These are phyloP conservation scores for Glaucomys volans DNA, from an alignment of 2,113 vertebrate genomes.

Conservation along the genomic window DNA sequence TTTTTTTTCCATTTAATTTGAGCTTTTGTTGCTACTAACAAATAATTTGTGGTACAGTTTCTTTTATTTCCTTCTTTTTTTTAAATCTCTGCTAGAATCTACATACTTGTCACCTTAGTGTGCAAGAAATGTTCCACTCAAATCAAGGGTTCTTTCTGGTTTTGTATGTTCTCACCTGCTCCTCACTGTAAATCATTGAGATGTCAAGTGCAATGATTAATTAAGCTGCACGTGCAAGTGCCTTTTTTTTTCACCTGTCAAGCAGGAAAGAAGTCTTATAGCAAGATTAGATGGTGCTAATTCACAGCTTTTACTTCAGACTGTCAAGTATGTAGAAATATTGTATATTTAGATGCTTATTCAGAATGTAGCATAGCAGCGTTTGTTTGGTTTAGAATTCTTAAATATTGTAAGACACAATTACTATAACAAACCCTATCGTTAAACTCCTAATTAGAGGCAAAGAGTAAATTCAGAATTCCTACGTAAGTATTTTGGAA, in stretches of 20 bases:
- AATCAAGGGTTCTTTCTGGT: conserved; percentile 90
- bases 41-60: conserved; percentile 76
- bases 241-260: conserved; percentile 94
- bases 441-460: conserved; percentile 72
- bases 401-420: conserved; percentile 55
- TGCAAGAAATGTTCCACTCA: conserved; percentile 88
- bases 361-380: conserved; percentile 57
- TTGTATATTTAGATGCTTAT: conserved; percentile 78
- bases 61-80: conserved; percentile 36
- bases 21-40: conserved; percentile 82
- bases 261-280: conserved; percentile 85
- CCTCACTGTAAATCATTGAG: conserved; percentile 95
- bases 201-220: conserved; percentile 94
- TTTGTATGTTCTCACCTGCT: conserved; percentile 97
- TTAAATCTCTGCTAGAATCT: conserved; percentile 88
- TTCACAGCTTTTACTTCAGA: conserved; percentile 80
- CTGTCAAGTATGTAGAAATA: conserved; percentile 80
- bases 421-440: conserved; percentile 55
- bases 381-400: conserved; percentile 66
- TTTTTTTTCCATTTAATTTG: conserved; percentile 70
- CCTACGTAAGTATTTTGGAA: conserved; percentile 68
- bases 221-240: conserved; percentile 94
- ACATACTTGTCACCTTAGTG: conserved; percentile 91
- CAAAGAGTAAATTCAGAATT: conserved; percentile 63
- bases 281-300: conserved; percentile 83